phyloP scores from a whole-genome alignment of 92 coral and sea anemone species.

The Siderastrea radians region DNA sequence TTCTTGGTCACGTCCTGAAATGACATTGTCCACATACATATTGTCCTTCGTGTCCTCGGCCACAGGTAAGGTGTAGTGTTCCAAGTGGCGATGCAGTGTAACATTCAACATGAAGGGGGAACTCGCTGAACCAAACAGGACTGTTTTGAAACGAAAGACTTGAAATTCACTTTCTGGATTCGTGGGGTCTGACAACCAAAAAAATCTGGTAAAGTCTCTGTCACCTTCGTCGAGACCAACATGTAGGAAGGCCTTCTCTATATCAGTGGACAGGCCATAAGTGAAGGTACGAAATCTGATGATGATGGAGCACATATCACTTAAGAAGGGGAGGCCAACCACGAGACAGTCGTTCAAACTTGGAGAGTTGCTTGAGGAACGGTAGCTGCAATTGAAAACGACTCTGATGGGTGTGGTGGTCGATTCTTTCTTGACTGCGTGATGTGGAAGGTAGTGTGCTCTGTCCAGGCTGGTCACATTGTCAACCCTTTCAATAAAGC shows the following conservation, averaged over 20 bases:
- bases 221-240: conserved; percentile 39
- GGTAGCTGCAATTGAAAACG: conserved; percentile 70
- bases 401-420: conserved; percentile 64
- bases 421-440: conserved; percentile 61
- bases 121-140: conserved; percentile 62
- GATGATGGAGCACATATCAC: too few species aligned
- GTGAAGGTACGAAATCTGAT: conserved; percentile 48
- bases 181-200: conserved; percentile 26
- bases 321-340: too few species aligned
- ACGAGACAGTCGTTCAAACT: too few species aligned
- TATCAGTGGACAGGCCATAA: conserved; percentile 52
- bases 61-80: conserved; percentile 36
- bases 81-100: conserved; percentile 50
- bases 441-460: conserved; percentile 66
- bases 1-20: conserved; percentile 44
- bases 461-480: conserved; percentile 22
- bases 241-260: conserved; percentile 67
- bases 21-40: conserved; percentile 67
- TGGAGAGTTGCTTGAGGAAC: too few species aligned
- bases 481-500: conserved; percentile 63
- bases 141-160: conserved; percentile 53
- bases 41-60: conserved; percentile 55
- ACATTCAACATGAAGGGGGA: conserved; percentile 71
- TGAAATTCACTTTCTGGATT: conserved; percentile 44
- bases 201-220: conserved; percentile 52